Percentiles rank a stretch among this genome's conserved stretches.
phyloP scores from a whole-genome alignment of 2,797 vertebrate genomes.

The Sparus aurata region DNA sequence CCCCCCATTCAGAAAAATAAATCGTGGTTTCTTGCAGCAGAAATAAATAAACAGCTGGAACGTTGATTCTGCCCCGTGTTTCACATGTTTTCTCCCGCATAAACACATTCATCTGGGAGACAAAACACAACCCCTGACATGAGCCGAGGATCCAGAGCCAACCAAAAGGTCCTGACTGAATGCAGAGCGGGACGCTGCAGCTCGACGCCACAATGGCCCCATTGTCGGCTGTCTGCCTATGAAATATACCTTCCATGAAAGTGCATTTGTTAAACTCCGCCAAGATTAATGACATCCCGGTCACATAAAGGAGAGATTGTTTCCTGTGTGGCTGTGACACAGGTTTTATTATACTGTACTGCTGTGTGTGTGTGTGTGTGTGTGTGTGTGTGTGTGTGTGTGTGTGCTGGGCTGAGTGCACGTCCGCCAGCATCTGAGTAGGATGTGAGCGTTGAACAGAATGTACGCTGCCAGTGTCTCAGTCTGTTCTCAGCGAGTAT shows the following conservation, averaged over 20 bases:
- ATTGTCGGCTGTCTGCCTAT: constrained; percentile 78
- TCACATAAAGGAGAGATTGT: constrained; percentile 82
- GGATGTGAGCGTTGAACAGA: constrained; percentile 61
- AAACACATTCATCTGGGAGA: constrained; percentile 73
- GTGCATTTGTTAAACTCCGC: constrained; percentile 83
- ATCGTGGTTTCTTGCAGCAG: constrained; percentile 42
- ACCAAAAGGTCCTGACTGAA: constrained; percentile 71
- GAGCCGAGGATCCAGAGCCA: constrained; percentile 56
- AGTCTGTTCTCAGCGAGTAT: constrained; percentile 47
- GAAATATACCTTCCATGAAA: constrained; percentile 84
- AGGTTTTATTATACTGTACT: constrained; percentile 72
- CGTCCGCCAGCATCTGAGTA: constrained; percentile 49
- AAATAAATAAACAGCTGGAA: constrained; percentile 68
- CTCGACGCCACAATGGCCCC: constrained; percentile 77
- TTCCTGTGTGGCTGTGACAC: constrained; percentile 78
- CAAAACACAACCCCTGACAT: constrained; percentile 71
- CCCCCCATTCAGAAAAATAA: constrained; percentile 48
- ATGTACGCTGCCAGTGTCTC: constrained; percentile 53
- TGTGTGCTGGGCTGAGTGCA: constrained; percentile 35
- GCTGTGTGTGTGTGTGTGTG: constrained; percentile 10
- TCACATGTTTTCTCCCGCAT: constrained; percentile 60
- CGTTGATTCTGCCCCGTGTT: constrained; percentile 54
- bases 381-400: constrained; percentile 30
- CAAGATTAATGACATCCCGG: constrained; percentile 82
- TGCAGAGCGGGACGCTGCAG: constrained; percentile 55